Base-by-base conservation (phyloP, 92 coral and sea anemone genomes). In the Pocillopora grandis region DNA sequence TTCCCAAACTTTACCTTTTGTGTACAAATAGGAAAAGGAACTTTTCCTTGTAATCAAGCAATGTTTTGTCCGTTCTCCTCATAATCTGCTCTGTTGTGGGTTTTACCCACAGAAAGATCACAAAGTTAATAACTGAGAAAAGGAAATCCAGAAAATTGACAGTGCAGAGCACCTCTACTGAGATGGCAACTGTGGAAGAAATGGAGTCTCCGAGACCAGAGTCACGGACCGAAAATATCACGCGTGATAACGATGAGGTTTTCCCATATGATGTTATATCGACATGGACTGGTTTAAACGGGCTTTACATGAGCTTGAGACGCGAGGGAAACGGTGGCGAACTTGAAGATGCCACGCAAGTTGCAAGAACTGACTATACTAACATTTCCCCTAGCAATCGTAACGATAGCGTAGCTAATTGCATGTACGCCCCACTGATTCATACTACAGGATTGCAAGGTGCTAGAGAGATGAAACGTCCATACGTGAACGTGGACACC, bases 311-410 rank as follows among this genome's bases (percentile, higher is more conserved):
- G 80, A 83, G 86, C n/a, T 23, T 83, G 37, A 57, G 37, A 5
- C 48, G 80, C 57, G 61, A n/a, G 35, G 86, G 27, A 11, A 49
- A 63, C 62, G 27, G 12, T 31, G 49, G 58, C 1, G 70, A 48
- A 1, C 33, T 58, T 13, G 58, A 48, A 48, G 36, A 62, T 42
- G 69, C 12, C 49, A 58, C 76, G 58, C 76, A 71, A 71, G 58
- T 71, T n/a, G 12, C 31, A 57, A 61, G 48, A 72, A 79, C 86
- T 63, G 86, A 83, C 61, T 83, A 83, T 73, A 60, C 66, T 1
- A 83, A 83, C 86, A 83, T 83, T 62, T 83, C 86, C 5, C 86
- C 86, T 2, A 83, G 86, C 80, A 83, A 83, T 65, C 80, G 80
- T 17, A 83, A 83, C 74, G 80, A 83, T 64, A 83, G 86, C 36